Conservation (phyloP, 2,888 invertebrate genomes). For the Cyaniris semiargus region DNA sequence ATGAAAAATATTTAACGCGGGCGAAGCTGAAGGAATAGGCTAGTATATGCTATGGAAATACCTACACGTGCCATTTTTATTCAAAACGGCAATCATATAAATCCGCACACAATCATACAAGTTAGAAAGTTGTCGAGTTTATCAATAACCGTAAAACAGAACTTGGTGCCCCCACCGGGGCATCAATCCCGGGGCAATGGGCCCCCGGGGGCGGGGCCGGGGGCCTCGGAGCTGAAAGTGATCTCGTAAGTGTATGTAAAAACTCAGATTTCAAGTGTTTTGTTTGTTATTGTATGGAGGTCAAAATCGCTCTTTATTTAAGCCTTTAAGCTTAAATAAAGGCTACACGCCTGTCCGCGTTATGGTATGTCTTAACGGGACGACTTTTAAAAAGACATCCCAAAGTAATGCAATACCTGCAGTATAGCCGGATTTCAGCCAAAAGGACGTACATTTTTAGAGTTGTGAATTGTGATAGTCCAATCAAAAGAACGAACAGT, state of each 20-base stretch:
- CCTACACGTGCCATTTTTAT: conserved; percentile 23
- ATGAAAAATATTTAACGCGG: neutral
- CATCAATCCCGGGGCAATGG: conserved; percentile 39
- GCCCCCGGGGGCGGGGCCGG: conserved; percentile 33
- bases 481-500: too few species aligned
- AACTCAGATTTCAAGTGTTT: conserved; percentile 1
- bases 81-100: conserved; percentile 28
- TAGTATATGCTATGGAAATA: neutral
- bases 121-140: conserved; percentile 24
- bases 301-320: neutral
- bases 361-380: too few species aligned
- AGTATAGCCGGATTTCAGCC: too few species aligned
- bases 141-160: conserved; percentile 39
- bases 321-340: too few species aligned
- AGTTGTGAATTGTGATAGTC: too few species aligned
- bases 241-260: conserved; percentile 19
- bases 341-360: too few species aligned
- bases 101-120: conserved; percentile 30
- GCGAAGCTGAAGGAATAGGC: neutral
- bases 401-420: too few species aligned
- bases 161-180: conserved; percentile 38
- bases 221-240: conserved; percentile 29
- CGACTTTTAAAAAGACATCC: too few species aligned
- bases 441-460: too few species aligned
- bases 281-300: neutral